Percentiles rank a stretch among this genome's conserved stretches.
phyloP scores from a whole-genome alignment of 2,888 invertebrate species.

The Parnassius glacialis region DNA sequence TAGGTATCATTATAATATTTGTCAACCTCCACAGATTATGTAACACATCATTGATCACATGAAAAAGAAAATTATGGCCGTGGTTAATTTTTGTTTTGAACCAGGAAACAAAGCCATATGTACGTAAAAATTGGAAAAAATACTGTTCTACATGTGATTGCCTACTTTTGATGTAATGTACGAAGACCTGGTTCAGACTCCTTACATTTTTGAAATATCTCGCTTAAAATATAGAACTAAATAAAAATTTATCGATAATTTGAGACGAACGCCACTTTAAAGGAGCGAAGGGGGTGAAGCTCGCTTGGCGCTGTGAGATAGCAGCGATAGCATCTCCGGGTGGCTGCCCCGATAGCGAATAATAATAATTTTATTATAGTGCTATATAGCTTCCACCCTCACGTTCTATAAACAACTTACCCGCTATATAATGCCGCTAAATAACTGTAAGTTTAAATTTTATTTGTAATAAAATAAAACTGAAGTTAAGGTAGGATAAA shows the following conservation, averaged over 20 bases:
- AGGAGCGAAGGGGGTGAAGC: slow-evolving; percentile 71
- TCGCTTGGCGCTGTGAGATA: slow-evolving; percentile 78
- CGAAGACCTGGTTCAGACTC: neutral
- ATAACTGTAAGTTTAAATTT: slow-evolving; percentile 14
- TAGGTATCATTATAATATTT: too few species aligned
- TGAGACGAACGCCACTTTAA: slow-evolving; percentile 39
- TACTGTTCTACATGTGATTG: too few species aligned
- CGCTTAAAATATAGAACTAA: neutral
- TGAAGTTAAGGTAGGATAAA: too few species aligned
- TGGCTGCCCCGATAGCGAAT: slow-evolving; percentile 76
- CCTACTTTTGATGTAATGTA: neutral
- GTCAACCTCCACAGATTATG: too few species aligned
- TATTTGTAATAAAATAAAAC: neutral
- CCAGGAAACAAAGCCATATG: too few species aligned
- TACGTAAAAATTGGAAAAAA: too few species aligned
- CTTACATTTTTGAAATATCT: too few species aligned
- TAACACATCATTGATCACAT: too few species aligned
- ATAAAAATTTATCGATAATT: slow-evolving; percentile 37
- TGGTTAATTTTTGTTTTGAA: too few species aligned
- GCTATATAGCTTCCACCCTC: slow-evolving; percentile 60
- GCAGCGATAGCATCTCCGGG: slow-evolving; percentile 72
- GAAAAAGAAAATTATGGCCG: too few species aligned
- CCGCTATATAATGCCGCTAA: slow-evolving; percentile 18
- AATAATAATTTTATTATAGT: slow-evolving; percentile 79
- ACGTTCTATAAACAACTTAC: slow-evolving; percentile 30